Base-by-base conservation (phyloP, 2,888 invertebrate species). In the Cancer borealis region DNA sequence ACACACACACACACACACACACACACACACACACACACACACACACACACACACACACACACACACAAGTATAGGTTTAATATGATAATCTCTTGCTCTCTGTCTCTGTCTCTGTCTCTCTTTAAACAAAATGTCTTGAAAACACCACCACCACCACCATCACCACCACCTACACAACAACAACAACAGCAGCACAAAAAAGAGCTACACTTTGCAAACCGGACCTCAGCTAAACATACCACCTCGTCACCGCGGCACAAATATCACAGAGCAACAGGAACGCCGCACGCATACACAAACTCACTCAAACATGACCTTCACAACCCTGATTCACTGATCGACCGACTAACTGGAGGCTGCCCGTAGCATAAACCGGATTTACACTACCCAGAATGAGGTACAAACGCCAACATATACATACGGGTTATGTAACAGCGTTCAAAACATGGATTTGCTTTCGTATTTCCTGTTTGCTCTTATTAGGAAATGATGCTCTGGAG, bases 1-100 rank as follows among this genome's bases (percentile, higher is more conserved):
- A 84, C 79, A 84, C 26, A 30, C 26, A 84, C 79, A 30, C 84
- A 84, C 84, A 84, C 84, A 84, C 39, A 84, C 84, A 39, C 84
- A 84, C 84, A 84, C 84, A 84, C 84, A 84, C 84, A 84, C 84
- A 14, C 30, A 30, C 84, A n/a, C 39, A 39, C 84, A n/a, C 39
- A 84, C 73, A 73, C 73, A 73, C 39, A 39, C 84, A 84, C 39
- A 84, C 39, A 39, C 30, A 39, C 84, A 39, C 84, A 84, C 2
- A 26, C 21, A 66, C 66, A 66, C 30, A 10, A 30, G 8, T 14
- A 79, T 30, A 26, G n/a, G 39, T 39, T 39, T 39, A 39, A 39
- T 54, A 10, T 54, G 12, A 14, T 14, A n/a, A 8, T 73, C 73
- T 21, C n/a, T 73, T n/a, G n/a, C 73, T n/a, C 73, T 73, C 73